phyloP scores from a whole-genome alignment of 2,888 invertebrate species.

The Aphodius sticticus region DNA sequence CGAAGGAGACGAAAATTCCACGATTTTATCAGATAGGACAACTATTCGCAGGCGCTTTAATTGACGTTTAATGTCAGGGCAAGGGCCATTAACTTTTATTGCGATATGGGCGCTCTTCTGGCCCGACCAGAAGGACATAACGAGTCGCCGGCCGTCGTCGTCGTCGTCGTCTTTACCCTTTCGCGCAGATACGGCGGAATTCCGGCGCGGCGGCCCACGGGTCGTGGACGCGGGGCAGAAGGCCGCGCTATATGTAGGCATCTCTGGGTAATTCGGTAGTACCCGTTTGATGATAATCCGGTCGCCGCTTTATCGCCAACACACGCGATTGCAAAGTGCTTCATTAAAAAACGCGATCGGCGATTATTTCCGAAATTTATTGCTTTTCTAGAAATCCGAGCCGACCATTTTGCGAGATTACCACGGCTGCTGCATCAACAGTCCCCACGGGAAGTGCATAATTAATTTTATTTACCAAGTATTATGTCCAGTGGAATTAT shows the following conservation, averaged over 20 bases:
- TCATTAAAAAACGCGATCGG: neutral
- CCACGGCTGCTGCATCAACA: neutral
- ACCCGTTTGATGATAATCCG: slow-evolving; percentile 4
- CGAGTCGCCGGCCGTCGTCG: neutral
- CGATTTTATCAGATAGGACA: slow-evolving; percentile 20
- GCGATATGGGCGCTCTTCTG: slow-evolving; percentile 18
- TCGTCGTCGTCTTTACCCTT: neutral
- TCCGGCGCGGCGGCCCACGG: neutral
- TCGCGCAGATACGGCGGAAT: neutral
- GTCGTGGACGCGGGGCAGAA: no score
- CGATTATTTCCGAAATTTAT: neutral
- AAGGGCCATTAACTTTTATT: slow-evolving; percentile 35
- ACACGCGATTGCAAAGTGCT: neutral
- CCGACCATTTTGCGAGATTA: neutral
- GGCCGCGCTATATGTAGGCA: neutral
- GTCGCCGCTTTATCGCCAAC: neutral
- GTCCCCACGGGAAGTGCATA: neutral
- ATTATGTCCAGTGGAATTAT: neutral
- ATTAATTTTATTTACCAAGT: neutral
- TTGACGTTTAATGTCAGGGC: slow-evolving; percentile 35
- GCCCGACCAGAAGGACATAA: neutral
- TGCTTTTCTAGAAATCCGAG: neutral
- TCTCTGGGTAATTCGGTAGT: neutral
- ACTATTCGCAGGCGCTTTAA: slow-evolving; percentile 34
- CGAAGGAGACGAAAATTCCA: slow-evolving; percentile 4